Percentiles rank a stretch among this genome's conserved stretches.
Evolutionary conservation across 2,888 invertebrate genomes (phyloP).

Genomic region (Embidobia sp.): DNA sequence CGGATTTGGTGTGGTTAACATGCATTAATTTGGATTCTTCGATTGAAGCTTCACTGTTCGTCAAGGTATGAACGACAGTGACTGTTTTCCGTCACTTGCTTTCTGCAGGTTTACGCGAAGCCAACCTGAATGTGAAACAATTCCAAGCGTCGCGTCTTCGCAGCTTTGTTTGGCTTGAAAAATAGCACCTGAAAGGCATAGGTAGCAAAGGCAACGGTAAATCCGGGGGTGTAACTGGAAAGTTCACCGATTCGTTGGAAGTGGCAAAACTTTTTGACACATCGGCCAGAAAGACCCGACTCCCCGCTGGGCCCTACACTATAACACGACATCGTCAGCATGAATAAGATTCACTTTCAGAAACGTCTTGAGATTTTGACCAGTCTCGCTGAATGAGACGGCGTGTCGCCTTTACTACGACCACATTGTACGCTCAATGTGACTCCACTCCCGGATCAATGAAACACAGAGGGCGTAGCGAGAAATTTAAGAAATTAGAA

Average conservation of each 20-base stretch:
- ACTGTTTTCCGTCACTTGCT: too few relatives aligned
- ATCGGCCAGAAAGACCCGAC: slow-evolving; percentile 62
- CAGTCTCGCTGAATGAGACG: slow-evolving; percentile 63
- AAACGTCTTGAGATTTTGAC: slow-evolving; percentile 51
- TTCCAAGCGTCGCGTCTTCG: too few relatives aligned
- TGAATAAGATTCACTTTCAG: slow-evolving; percentile 63
- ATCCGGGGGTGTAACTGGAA: slow-evolving; percentile 20
- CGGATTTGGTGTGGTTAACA: too few relatives aligned
- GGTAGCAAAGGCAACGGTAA: neutral
- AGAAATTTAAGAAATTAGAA: slow-evolving; percentile 73
- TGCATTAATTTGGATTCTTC: too few relatives aligned
- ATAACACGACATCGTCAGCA: slow-evolving; percentile 40
- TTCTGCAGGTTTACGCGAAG: too few relatives aligned
- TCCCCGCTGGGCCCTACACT: slow-evolving; percentile 66
- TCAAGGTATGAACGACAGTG: too few relatives aligned
- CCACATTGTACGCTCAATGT: slow-evolving; percentile 61
- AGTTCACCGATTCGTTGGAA: slow-evolving; percentile 9
- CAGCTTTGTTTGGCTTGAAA: too few relatives aligned
- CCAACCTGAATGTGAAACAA: too few relatives aligned
- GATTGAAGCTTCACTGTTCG: too few relatives aligned
- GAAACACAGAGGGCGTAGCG: slow-evolving; percentile 63
- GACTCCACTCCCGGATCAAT: slow-evolving; percentile 48
- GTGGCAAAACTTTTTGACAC: slow-evolving; percentile 45
- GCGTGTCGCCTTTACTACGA: slow-evolving; percentile 51
- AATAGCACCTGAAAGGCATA: neutral